Evolutionary conservation across 23 tunicate genomes (phyloP), one percentile per base, ranked within the genome.

Genomic region (Halocynthia roretzi): DNA sequence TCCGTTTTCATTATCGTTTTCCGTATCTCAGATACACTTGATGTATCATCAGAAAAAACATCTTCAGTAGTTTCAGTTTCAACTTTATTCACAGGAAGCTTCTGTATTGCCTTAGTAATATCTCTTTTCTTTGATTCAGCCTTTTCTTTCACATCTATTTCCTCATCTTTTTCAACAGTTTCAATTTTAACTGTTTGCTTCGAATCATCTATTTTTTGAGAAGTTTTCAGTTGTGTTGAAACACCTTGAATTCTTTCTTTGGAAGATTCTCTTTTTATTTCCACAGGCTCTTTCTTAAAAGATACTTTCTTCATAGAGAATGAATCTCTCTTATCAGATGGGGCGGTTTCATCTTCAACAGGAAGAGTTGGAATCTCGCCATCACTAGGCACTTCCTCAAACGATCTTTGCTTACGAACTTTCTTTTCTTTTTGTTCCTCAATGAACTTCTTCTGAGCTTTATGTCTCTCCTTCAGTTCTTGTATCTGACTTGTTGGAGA

Each of bases 391-490:
- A 18, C 78, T 15, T 54, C 62, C 78, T 74, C 78, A 10, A 74
- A 74, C 78, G 78, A 74, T 54, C 31, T 74, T 48, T 74, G 62
- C 56, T 54, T 53, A 54, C 62, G 55, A 19, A 74, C 62, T 74
- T 64, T 74, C 22, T 74, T 74, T 74, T 74, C 68, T 54, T 74
- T 74, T 21, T 74, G 78, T 8, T 54, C 62, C 4, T 74, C 56
- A 54, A 74, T 74, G 40, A 74, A 74, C 22, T 74, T 53, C 56
- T 77, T 77, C 54, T 77, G 81, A 10, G 81, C 71, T 62, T 77
- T 57, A 17, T 77, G 81, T 8, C 81, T 19, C 15, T 77, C 71
- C 44, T 77, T 77, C 53, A 63, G 54, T 51, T 61, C 22, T 10
- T 56, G 10, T 10, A 56, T 75, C 48, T 75, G 80, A 15, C 15